A percentile compares a stretch with the other conserved stretches of the same genome.
These are phyloP conservation scores for Diplazon laetatorius DNA, from an alignment of 2,888 invertebrate species.

Conservation along the genomic window DNA sequence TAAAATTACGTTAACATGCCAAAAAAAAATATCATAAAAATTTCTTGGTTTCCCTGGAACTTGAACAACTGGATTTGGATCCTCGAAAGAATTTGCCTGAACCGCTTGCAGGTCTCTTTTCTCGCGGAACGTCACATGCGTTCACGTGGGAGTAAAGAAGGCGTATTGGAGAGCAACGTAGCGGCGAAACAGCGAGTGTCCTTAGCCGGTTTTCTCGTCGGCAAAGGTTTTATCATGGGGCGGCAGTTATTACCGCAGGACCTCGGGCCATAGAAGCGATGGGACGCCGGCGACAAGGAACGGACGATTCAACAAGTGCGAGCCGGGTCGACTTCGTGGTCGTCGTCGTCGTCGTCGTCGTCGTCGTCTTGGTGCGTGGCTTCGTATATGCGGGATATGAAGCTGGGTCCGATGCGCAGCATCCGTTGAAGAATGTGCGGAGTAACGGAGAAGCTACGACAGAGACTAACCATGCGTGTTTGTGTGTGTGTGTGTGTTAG, in stretches of 20 bases:
- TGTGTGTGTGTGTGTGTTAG: slow-evolving; percentile 48
- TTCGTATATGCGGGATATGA: slow-evolving; percentile 20
- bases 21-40: too few species aligned
- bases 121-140: too few species aligned
- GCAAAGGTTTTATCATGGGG: slow-evolving; percentile 82
- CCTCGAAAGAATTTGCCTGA: too few species aligned
- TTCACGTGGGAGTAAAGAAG: slow-evolving; percentile 50
- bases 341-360: slow-evolving; percentile 27
- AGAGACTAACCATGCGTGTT: slow-evolving; percentile 15
- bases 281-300: slow-evolving; percentile 79
- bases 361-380: slow-evolving; percentile 36
- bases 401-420: not conserved
- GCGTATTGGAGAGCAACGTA: slow-evolving; percentile 41
- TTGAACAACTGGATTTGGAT: too few species aligned
- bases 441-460: slow-evolving; percentile 37
- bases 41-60: too few species aligned
- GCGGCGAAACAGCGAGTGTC: slow-evolving; percentile 64
- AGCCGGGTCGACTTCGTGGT: slow-evolving; percentile 56
- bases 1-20: too few species aligned
- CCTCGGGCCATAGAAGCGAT: slow-evolving; percentile 80
- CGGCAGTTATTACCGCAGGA: slow-evolving; percentile 82
- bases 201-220: slow-evolving; percentile 81
- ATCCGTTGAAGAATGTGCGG: slow-evolving; percentile 31
- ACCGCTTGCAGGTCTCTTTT: too few species aligned
- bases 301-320: slow-evolving; percentile 80